These are phyloP conservation scores for Octonoba sinensis DNA, from an alignment of 2,888 invertebrate species.

Conservation along the genomic window DNA sequence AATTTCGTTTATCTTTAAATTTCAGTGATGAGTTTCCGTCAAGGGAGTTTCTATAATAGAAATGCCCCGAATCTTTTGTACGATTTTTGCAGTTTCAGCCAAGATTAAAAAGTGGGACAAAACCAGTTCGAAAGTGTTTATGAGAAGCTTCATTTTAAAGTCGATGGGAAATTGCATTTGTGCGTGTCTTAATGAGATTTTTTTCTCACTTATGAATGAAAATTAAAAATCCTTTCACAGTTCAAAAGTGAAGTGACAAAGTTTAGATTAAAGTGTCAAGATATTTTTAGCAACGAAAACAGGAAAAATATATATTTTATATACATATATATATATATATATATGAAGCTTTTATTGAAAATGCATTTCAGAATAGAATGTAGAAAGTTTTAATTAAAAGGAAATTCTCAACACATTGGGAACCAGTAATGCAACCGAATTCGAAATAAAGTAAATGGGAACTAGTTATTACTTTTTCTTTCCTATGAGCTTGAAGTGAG, in stretches of 20 bases:
- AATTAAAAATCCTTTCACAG: slow-evolving; percentile 40
- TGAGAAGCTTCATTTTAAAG: slow-evolving; percentile 9
- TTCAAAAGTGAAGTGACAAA: slow-evolving; percentile 30
- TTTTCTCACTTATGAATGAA: slow-evolving; percentile 13
- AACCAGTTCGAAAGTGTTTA: slow-evolving; percentile 6
- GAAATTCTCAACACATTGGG: slow-evolving; percentile 1
- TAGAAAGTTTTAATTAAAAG: slow-evolving; percentile 39
- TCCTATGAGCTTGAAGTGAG: too few relatives aligned
- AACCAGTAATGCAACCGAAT: slow-evolving; percentile 3
- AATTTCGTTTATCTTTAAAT: too few relatives aligned
- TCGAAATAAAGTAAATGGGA: too few relatives aligned
- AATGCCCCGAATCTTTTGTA: slow-evolving; percentile 26
- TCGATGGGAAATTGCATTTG: slow-evolving; percentile 28
- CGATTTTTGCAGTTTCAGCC: slow-evolving; percentile 1
- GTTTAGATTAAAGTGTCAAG: slow-evolving; percentile 43
- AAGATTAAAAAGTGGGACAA: slow-evolving; percentile 24
- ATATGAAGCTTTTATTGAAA: slow-evolving; percentile 32
- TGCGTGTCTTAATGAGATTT: slow-evolving; percentile 23
- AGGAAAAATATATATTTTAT: too few relatives aligned
- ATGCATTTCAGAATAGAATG: slow-evolving; percentile 1
- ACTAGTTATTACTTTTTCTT: too few relatives aligned
- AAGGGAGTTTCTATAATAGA: slow-evolving; percentile 1
- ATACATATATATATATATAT: too few relatives aligned
- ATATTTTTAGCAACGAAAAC: slow-evolving; percentile 5
- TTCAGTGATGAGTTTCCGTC: too few relatives aligned